phyloP scores from a whole-genome alignment of 1,140 invertebrate genomes.

The Matsumurasca onukii region DNA sequence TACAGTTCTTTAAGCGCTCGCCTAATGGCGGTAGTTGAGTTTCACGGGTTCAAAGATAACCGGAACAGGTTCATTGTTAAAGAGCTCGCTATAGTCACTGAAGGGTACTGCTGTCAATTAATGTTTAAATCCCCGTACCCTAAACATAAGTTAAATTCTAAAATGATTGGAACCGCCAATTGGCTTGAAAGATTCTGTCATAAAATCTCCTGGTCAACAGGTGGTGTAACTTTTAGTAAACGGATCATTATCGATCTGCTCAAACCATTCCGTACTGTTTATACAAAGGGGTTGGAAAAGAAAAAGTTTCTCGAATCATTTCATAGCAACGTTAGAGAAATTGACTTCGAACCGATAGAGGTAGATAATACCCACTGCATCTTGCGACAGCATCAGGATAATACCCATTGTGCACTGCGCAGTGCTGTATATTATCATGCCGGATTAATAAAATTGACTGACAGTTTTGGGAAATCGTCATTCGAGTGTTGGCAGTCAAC shows the following conservation, averaged over 20 bases:
- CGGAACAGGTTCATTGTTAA: too few relatives aligned
- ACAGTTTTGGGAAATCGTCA: not conserved
- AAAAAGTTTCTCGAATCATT: not conserved
- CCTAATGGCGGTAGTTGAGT: too few relatives aligned
- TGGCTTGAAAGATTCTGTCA: not conserved
- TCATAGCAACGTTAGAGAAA: not conserved
- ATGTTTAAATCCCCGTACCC: not conserved
- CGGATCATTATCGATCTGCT: not conserved
- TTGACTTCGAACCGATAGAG: not conserved
- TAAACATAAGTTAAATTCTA: not conserved
- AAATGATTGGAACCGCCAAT: not conserved
- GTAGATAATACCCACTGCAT: not conserved
- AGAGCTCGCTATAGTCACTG: too few relatives aligned
- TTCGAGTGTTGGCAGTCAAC: too few relatives aligned
- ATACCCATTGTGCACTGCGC: not conserved
- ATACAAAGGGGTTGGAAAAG: conserved; percentile 6
- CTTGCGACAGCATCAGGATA: conserved; percentile 2
- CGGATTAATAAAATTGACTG: not conserved
- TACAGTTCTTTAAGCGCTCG: too few relatives aligned
- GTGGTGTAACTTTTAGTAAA: not conserved
- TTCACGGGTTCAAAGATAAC: too few relatives aligned
- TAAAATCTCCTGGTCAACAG: not conserved
- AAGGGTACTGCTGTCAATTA: not conserved
- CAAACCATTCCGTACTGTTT: not conserved
- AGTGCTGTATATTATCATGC: conserved; percentile 1